A percentile compares a stretch with the other conserved stretches of the same genome.
phyloP scores from a whole-genome alignment of 2,797 vertebrate species.

The Mormyrus hasselquistii region DNA sequence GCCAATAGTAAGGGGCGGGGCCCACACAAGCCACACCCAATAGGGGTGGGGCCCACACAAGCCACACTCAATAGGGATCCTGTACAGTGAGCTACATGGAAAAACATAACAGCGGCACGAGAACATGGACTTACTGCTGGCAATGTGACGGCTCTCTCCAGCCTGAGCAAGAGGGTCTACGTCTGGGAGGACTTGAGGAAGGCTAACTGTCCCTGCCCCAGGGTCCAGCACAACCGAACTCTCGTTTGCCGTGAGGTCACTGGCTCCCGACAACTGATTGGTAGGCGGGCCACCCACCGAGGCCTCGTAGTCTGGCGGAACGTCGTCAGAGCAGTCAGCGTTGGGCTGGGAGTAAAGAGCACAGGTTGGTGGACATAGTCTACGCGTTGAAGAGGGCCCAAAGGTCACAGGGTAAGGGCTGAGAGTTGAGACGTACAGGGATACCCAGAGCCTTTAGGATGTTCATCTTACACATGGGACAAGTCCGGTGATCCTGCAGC shows the following conservation, averaged over 20 bases:
- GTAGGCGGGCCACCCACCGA: slow-evolving; percentile 73
- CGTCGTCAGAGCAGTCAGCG: slow-evolving; percentile 81
- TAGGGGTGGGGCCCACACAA: not conserved
- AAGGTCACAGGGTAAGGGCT: not conserved
- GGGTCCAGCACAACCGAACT: slow-evolving; percentile 81
- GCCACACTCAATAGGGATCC: not conserved
- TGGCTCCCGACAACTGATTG: slow-evolving; percentile 81
- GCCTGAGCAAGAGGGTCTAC: slow-evolving; percentile 58
- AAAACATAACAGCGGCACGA: not conserved
- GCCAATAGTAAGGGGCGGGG: not conserved
- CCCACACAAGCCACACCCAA: not conserved
- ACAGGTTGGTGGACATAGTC: not conserved
- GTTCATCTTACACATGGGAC: slow-evolving; percentile 99
- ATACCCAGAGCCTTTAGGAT: slow-evolving; percentile 98
- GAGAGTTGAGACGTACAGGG: slow-evolving; percentile 64
- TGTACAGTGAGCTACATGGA: not conserved
- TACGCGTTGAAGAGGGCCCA: too few species aligned
- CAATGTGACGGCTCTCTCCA: slow-evolving; percentile 65
- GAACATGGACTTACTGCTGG: slow-evolving; percentile 73
- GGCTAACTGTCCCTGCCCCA: slow-evolving; percentile 58
- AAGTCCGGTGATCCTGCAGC: slow-evolving; percentile 94
- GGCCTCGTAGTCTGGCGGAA: slow-evolving; percentile 80
- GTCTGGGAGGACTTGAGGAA: slow-evolving; percentile 70
- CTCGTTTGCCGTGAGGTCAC: slow-evolving; percentile 81
- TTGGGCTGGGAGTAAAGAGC: slow-evolving; percentile 63